These are phyloP conservation scores for Aspidoscelis tigris DNA, from an alignment of 2,113 vertebrate genomes.

Conservation along the genomic window DNA sequence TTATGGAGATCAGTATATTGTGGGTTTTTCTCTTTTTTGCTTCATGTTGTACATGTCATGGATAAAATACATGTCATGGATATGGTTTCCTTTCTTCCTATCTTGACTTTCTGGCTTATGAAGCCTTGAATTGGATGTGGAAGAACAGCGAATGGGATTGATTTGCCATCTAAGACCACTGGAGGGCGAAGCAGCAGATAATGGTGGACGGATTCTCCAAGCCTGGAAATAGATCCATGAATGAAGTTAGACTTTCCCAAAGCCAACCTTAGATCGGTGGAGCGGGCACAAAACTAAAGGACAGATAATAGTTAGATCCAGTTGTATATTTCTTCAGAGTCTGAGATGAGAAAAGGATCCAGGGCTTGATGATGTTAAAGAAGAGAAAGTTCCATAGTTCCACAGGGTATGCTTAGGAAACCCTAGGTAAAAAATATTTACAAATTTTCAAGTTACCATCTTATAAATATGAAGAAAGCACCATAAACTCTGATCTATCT, in stretches of 20 bases:
- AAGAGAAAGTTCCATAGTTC: background rate
- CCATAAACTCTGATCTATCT: background rate
- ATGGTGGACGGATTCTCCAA: too few species aligned
- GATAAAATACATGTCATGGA: background rate
- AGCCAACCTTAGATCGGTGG: background rate
- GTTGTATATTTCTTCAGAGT: background rate
- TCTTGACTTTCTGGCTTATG: background rate
- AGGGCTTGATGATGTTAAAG: background rate
- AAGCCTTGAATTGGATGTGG: background rate
- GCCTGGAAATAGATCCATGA: background rate
- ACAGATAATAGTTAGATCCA: background rate
- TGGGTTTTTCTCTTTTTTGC: background rate
- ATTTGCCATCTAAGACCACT: background rate
- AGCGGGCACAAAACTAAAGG: background rate
- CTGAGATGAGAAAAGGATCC: background rate
- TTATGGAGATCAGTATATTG: background rate
- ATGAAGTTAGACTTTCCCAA: background rate
- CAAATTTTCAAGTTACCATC: background rate
- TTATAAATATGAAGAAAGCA: background rate
- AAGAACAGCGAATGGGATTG: background rate
- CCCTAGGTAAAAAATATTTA: too few species aligned
- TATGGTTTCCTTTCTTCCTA: background rate
- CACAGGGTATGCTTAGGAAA: background rate
- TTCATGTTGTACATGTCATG: background rate
- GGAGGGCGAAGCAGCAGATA: background rate